A percentile compares a stretch with the other conserved stretches of the same genome.
phyloP scores from a whole-genome alignment of 2,888 invertebrate genomes.

The Erpobdella octoculata region DNA sequence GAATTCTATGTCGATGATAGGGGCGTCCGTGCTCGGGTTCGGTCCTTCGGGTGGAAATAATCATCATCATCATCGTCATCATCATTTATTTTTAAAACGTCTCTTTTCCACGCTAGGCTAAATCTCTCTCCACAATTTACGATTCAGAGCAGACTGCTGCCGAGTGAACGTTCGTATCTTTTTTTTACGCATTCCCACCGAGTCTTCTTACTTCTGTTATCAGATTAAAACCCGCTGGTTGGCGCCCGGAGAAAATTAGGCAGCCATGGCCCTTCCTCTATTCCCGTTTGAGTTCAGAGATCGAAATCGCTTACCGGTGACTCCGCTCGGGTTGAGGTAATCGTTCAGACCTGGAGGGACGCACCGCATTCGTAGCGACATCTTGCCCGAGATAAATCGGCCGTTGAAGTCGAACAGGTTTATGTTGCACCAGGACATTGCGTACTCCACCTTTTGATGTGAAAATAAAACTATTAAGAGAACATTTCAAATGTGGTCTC shows the following conservation, averaged over 20 bases:
- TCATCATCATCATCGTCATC: not conserved
- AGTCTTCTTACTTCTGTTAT: no score
- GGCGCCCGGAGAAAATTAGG: no score
- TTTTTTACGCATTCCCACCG: no score
- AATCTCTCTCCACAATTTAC: not conserved
- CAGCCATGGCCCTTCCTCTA: no score
- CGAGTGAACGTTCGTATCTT: no score
- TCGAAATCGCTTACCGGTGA: conserved; percentile 40
- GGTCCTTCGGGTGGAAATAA: conserved; percentile 44
- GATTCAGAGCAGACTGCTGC: no score
- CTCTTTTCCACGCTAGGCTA: not conserved
- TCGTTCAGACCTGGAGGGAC: conserved; percentile 51
- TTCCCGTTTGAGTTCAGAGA: no score
- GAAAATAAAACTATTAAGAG: not conserved
- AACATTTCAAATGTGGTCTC: no score
- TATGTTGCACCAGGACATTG: conserved; percentile 58
- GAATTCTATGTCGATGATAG: conserved; percentile 55
- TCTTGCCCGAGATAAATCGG: conserved; percentile 54
- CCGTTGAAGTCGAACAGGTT: conserved; percentile 58
- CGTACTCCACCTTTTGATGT: conserved; percentile 51
- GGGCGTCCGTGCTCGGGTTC: conserved; percentile 54
- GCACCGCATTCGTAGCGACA: conserved; percentile 55
- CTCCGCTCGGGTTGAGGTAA: conserved; percentile 48
- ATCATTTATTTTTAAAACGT: not conserved
- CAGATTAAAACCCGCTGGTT: no score